Evolutionary conservation across 2,888 invertebrate genomes (phyloP).

Genomic region (Thecophora atra): DNA sequence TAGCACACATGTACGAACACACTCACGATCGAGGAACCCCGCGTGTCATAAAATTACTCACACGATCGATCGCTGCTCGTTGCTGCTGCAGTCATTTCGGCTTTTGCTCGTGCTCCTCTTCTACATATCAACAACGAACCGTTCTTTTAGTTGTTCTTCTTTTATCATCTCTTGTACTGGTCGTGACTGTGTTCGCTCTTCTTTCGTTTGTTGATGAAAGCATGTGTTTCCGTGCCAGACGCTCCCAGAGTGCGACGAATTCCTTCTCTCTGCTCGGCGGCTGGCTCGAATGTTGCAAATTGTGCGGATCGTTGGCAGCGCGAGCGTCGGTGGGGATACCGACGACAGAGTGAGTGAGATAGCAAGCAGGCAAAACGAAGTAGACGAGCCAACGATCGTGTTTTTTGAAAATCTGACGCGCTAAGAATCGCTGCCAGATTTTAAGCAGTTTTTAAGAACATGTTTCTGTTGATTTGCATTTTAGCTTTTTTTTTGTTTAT

Average conservation of each 20-base stretch:
- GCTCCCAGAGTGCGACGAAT: constrained; percentile 16
- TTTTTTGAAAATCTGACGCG: constrained; percentile 14
- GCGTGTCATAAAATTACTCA: constrained; percentile 26
- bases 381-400: neutral
- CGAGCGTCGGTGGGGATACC: neutral
- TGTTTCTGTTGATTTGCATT: constrained; percentile 13
- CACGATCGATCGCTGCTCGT: neutral
- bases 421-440: constrained; percentile 19
- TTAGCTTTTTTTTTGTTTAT: neutral
- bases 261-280: constrained; percentile 27
- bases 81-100: neutral
- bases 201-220: constrained; percentile 15
- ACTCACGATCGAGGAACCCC: constrained; percentile 20
- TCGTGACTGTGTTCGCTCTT: too few relatives aligned
- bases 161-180: neutral
- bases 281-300: constrained; percentile 14
- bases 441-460: constrained; percentile 26
- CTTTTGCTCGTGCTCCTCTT: constrained; percentile 9
- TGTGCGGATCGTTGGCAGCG: constrained; percentile 10
- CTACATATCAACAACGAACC: neutral
- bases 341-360: constrained; percentile 3
- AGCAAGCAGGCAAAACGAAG: neutral
- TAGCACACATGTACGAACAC: neutral
- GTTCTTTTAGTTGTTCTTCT: too few relatives aligned
- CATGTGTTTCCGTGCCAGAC: constrained; percentile 19